These are phyloP conservation scores for Calephelis virginiensis DNA, from an alignment of 1,140 invertebrate species.

Conservation along the genomic window DNA sequence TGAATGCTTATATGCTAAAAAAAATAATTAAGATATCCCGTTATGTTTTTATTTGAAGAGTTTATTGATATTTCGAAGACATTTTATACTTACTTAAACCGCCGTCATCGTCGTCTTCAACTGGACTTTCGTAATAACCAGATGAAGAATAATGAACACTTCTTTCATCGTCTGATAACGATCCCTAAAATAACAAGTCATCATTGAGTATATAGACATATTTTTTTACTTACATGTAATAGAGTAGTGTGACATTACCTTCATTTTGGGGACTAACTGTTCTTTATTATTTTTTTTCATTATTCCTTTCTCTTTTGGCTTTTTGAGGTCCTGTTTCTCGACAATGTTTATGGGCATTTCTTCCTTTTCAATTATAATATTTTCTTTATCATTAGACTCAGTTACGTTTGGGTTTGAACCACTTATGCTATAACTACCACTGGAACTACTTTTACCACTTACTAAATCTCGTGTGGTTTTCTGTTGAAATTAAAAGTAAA, in stretches of 20 bases:
- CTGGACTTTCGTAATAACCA: constrained; percentile 88
- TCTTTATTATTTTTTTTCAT: constrained; percentile 47
- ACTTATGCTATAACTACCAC: constrained; percentile 82
- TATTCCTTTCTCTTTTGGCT: constrained; percentile 34
- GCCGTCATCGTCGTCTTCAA: constrained; percentile 81
- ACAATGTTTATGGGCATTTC: constrained; percentile 45
- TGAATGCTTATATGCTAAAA: constrained; percentile 75
- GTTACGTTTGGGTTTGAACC: constrained; percentile 78
- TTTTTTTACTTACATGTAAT: too few relatives aligned
- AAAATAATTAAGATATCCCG: neutral
- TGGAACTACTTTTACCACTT: constrained; percentile 82
- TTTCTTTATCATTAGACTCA: constrained; percentile 54
- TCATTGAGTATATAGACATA: neutral
- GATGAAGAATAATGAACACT: constrained; percentile 87
- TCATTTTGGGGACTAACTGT: constrained; percentile 61
- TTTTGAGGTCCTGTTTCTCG: constrained; percentile 41
- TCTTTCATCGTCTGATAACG: constrained; percentile 83
- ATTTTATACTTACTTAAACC: constrained; percentile 69
- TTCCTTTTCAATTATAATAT: constrained; percentile 47
- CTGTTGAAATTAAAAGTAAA: constrained; percentile 26
- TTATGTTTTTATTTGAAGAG: neutral
- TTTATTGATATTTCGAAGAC: neutral
- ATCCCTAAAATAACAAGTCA: constrained; percentile 58
- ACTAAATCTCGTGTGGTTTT: constrained; percentile 48
- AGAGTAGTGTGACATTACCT: constrained; percentile 38